Percentiles rank a stretch among this genome's conserved stretches.
Evolutionary conservation across 2,888 invertebrate genomes (phyloP).

Genomic region (Synergus laeviventris): DNA sequence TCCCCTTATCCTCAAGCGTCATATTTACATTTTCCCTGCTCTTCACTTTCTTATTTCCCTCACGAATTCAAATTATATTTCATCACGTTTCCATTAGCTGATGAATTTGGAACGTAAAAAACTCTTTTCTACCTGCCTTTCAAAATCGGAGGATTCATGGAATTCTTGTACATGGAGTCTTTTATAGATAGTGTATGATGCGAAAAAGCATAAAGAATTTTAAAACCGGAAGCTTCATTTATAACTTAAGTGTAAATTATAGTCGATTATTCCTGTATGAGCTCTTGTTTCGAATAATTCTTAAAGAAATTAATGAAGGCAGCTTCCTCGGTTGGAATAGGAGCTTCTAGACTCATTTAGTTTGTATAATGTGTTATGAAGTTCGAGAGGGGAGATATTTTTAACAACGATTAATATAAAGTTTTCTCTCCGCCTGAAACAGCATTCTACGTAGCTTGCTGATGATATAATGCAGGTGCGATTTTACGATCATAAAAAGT

Average conservation of each 20-base stretch:
- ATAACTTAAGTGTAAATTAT: no score
- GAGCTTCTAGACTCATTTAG: not conserved
- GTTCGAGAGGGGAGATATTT: not conserved
- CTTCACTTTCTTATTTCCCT: not conserved
- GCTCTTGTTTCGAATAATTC: not conserved
- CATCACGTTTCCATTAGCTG: slow-evolving; percentile 65
- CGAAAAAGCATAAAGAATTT: not conserved
- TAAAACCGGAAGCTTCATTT: no score
- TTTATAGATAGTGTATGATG: not conserved
- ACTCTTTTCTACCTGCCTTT: slow-evolving; percentile 8
- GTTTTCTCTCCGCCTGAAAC: not conserved
- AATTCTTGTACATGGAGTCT: slow-evolving; percentile 37
- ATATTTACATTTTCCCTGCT: not conserved
- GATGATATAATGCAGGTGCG: slow-evolving; percentile 8
- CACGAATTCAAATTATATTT: slow-evolving; percentile 48
- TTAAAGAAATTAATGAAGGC: not conserved
- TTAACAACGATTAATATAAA: slow-evolving; percentile 22
- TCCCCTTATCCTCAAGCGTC: not conserved
- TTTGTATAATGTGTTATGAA: not conserved
- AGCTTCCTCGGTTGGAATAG: not conserved
- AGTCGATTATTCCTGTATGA: no score
- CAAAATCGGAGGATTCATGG: slow-evolving; percentile 12
- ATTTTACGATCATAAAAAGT: slow-evolving; percentile 26
- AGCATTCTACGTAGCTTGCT: not conserved
- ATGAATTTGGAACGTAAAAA: slow-evolving; percentile 52